Conservation (phyloP, 2,888 invertebrate genomes). For the Kryphioiulus occultus region DNA sequence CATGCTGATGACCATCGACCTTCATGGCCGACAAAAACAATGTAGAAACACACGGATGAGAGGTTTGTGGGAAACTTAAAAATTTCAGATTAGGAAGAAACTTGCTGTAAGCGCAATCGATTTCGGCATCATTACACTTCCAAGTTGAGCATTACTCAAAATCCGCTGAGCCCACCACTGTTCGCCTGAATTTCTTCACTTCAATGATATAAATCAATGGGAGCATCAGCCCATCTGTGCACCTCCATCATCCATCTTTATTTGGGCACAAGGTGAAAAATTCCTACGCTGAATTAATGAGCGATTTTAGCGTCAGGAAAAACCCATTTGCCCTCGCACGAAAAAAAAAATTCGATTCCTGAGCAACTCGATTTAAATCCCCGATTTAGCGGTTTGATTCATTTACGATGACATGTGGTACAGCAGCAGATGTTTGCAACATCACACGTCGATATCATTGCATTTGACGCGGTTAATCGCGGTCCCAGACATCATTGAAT, state of each 20-base stretch:
- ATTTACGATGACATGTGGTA: not conserved
- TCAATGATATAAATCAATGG: conserved; percentile 31
- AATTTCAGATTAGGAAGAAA: not conserved
- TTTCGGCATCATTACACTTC: conserved; percentile 11
- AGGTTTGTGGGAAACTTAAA: not conserved
- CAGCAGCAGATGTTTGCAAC: conserved; percentile 9
- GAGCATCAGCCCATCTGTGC: conserved; percentile 9
- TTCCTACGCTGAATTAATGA: not conserved
- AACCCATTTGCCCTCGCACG: not conserved
- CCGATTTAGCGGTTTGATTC: not conserved
- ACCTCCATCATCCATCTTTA: conserved; percentile 3
- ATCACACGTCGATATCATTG: not conserved
- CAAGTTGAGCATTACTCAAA: not conserved
- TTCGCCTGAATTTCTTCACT: not conserved
- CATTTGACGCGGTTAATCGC: not conserved
- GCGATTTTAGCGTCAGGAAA: not conserved
- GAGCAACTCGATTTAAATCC: not conserved
- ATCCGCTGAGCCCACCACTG: not conserved
- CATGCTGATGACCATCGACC: too few species aligned
- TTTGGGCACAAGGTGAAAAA: not conserved
- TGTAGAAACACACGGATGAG: not conserved
- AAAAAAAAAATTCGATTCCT: not conserved
- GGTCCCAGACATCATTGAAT: not conserved
- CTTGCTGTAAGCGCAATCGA: not conserved
- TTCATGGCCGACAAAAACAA: too few species aligned